Conservation (phyloP, 1,140 invertebrate species). For the Dolichoris vasculosae region DNA sequence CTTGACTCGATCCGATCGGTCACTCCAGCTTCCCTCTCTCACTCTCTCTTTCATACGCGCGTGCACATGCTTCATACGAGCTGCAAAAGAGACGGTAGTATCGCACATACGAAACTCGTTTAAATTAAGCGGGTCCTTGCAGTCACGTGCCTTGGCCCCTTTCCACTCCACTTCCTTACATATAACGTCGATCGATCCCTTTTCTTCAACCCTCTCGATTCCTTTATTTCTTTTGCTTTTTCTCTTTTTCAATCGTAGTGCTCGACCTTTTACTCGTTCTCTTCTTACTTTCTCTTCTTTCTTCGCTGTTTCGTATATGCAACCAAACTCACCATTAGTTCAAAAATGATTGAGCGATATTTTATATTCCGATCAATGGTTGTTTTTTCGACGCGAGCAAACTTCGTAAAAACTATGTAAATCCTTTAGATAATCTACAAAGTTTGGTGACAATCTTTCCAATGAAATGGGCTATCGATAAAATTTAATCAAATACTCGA, state of each 20-base stretch:
- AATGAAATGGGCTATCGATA: too few species aligned
- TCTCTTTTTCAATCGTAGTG: neutral
- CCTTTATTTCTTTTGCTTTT: conserved; percentile 3
- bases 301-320: neutral
- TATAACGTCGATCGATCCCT: conserved; percentile 29
- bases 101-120: conserved; percentile 38
- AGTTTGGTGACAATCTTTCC: too few species aligned
- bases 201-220: conserved; percentile 44
- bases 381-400: too few species aligned
- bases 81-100: neutral
- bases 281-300: neutral
- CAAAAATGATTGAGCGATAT: too few species aligned
- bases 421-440: too few species aligned
- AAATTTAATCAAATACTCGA: too few species aligned
- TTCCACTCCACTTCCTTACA: conserved; percentile 45
- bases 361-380: too few species aligned
- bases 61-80: neutral
- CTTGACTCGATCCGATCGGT: conserved; percentile 51
- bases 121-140: conserved; percentile 55
- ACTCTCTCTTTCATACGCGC: too few species aligned
- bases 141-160: conserved; percentile 33
- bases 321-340: too few species aligned
- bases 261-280: neutral
- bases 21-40: neutral
- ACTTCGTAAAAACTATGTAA: too few species aligned